Evolutionary conservation across 2,888 invertebrate species (phyloP).

Genomic region (Tetheella fluctuosa): DNA sequence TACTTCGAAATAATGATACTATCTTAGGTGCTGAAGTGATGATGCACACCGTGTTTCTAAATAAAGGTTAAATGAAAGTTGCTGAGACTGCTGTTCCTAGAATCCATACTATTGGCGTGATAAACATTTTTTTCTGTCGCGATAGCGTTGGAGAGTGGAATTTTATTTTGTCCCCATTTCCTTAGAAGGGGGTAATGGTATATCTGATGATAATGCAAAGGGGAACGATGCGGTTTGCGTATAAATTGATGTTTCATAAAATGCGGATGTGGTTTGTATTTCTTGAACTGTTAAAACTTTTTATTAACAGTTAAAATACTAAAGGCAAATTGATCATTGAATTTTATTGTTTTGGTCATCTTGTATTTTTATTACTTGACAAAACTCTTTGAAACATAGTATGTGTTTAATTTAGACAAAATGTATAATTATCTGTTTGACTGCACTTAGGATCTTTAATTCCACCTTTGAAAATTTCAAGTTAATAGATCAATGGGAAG

Average conservation of each 20-base stretch:
- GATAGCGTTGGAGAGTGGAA: constrained; percentile 24
- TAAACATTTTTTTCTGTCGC: constrained; percentile 38
- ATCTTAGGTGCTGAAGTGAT: not conserved
- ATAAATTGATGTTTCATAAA: constrained; percentile 37
- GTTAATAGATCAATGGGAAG: too few species aligned
- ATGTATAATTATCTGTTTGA: too few species aligned
- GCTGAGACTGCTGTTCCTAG: constrained; percentile 38
- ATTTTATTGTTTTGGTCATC: too few species aligned
- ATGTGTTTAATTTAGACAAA: too few species aligned
- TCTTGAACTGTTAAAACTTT: not conserved
- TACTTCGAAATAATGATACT: not conserved
- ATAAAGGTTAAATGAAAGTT: constrained; percentile 16
- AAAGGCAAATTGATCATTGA: not conserved
- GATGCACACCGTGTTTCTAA: constrained; percentile 15
- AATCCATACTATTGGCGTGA: constrained; percentile 38
- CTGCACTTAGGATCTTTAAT: too few species aligned
- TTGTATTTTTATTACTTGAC: too few species aligned
- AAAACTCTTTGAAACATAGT: too few species aligned
- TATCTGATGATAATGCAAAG: constrained; percentile 14
- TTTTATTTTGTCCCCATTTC: constrained; percentile 27
- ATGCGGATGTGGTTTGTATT: constrained; percentile 20
- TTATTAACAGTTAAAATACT: not conserved
- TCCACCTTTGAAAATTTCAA: too few species aligned
- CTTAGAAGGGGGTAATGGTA: constrained; percentile 9
- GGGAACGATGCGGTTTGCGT: constrained; percentile 22